Percentiles rank a stretch among this genome's conserved stretches.
Conservation (phyloP, 2,797 vertebrate species). For the Macropodus opercularis region DNA sequence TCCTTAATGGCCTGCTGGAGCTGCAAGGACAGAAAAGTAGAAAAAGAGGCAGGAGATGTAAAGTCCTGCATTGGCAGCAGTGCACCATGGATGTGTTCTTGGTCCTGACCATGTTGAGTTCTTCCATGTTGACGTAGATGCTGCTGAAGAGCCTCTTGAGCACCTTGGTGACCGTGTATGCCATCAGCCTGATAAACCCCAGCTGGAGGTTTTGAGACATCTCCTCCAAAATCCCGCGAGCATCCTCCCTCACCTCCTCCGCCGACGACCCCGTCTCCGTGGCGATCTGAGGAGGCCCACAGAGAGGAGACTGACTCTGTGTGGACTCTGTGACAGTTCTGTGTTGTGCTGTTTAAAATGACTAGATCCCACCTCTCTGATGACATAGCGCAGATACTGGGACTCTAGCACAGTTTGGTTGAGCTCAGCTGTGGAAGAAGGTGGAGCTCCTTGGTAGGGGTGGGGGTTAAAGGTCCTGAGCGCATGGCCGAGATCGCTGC, state of each 20-base stretch:
- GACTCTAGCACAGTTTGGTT: conserved; percentile 89
- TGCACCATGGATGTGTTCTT: neutral
- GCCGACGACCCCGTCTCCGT: conserved; percentile 82
- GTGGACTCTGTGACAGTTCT: neutral
- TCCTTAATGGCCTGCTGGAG: conserved; percentile 90
- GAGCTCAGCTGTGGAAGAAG: conserved; percentile 84
- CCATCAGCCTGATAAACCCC: conserved; percentile 88
- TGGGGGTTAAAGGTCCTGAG: conserved; percentile 88
- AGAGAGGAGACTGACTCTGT: neutral
- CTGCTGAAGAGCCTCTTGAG: conserved; percentile 90
- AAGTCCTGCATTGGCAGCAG: too few species aligned
- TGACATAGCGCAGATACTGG: conserved; percentile 86
- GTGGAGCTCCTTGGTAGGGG: conserved; percentile 79
- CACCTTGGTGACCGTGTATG: conserved; percentile 87
- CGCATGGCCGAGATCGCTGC: conserved; percentile 88
- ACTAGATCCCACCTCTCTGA: conserved; percentile 83
- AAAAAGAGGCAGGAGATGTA: neutral
- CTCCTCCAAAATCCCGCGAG: conserved; percentile 85
- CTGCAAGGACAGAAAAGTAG: conserved; percentile 62
- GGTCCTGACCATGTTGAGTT: conserved; percentile 87
- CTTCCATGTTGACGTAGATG: conserved; percentile 92
- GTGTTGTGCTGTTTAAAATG: neutral
- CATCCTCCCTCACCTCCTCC: conserved; percentile 86
- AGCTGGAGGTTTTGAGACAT: conserved; percentile 94
- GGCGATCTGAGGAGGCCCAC: conserved; percentile 79